Evolutionary conservation across 2,888 invertebrate species (phyloP).

Genomic region (Acronicta aceris): DNA sequence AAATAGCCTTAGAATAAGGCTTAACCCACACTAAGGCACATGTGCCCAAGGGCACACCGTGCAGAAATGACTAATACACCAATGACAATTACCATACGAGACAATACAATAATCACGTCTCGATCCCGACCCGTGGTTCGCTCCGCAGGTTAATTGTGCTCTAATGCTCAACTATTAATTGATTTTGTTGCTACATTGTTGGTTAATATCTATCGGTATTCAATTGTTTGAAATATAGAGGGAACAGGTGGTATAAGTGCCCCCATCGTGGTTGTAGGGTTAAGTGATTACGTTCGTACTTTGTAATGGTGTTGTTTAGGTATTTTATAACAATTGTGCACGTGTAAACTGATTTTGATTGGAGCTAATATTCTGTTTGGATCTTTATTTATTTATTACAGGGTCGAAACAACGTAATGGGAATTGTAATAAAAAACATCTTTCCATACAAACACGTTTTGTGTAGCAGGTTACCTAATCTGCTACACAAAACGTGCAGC

Average conservation of each 20-base stretch:
- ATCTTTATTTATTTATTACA: too few species aligned
- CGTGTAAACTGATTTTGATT: slow-evolving; percentile 22
- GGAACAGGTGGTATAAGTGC: slow-evolving; percentile 23
- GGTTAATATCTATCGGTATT: slow-evolving; percentile 55
- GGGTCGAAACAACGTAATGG: too few species aligned
- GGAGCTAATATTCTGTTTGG: slow-evolving; percentile 4
- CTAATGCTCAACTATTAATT: slow-evolving; percentile 79
- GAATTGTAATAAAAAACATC: too few species aligned
- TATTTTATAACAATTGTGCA: slow-evolving; percentile 4
- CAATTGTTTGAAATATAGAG: slow-evolving; percentile 40
- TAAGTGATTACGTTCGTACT: slow-evolving; percentile 41
- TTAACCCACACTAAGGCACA: slow-evolving; percentile 18
- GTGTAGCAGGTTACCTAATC: too few species aligned
- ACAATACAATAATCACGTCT: slow-evolving; percentile 57
- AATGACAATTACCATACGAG: slow-evolving; percentile 57
- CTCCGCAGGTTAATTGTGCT: slow-evolving; percentile 60
- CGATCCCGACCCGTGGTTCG: slow-evolving; percentile 50
- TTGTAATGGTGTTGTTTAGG: slow-evolving; percentile 37
- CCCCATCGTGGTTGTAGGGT: slow-evolving; percentile 32
- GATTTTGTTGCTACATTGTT: slow-evolving; percentile 72
- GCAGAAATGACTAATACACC: slow-evolving; percentile 48
- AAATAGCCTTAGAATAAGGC: slow-evolving; percentile 18
- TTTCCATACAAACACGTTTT: too few species aligned
- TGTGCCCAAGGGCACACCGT: slow-evolving; percentile 22
- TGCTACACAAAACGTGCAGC: too few species aligned